Percentiles rank a stretch among this genome's conserved stretches.
phyloP scores from a whole-genome alignment of 1,140 invertebrate species.

The Heliconius himera region DNA sequence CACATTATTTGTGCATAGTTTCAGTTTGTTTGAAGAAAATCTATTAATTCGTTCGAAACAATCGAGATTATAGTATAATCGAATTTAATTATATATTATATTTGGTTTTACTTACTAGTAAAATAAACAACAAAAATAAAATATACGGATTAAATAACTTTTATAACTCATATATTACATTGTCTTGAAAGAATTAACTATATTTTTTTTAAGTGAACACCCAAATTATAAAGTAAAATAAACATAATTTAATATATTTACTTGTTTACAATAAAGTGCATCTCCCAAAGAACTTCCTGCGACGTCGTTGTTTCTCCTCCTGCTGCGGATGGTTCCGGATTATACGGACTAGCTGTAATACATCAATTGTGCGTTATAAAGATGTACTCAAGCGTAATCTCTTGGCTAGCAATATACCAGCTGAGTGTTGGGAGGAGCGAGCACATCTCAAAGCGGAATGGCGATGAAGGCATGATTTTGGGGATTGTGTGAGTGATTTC shows the following conservation, averaged over 20 bases:
- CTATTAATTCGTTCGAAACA: not conserved
- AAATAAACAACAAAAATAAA: not conserved
- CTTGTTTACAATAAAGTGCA: constrained; percentile 81
- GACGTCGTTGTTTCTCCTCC: constrained; percentile 85
- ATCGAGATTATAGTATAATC: not conserved
- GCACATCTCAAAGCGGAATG: too few species aligned
- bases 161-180: too few species aligned
- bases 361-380: too few species aligned
- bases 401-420: too few species aligned
- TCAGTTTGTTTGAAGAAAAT: not conserved
- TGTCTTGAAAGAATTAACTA: too few species aligned
- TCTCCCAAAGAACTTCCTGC: constrained; percentile 78
- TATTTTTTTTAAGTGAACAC: not conserved
- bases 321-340: constrained; percentile 88
- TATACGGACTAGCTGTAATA: constrained; percentile 86
- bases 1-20: not conserved
- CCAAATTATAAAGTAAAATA: not conserved
- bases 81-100: not conserved
- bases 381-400: too few species aligned
- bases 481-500: too few species aligned
- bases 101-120: not conserved
- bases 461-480: too few species aligned
- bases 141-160: not conserved
- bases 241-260: not conserved
- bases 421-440: too few species aligned